Percentiles rank a stretch among this genome's conserved stretches.
phyloP scores from a whole-genome alignment of 1,140 invertebrate genomes.

The Dinoponera quadriceps region DNA sequence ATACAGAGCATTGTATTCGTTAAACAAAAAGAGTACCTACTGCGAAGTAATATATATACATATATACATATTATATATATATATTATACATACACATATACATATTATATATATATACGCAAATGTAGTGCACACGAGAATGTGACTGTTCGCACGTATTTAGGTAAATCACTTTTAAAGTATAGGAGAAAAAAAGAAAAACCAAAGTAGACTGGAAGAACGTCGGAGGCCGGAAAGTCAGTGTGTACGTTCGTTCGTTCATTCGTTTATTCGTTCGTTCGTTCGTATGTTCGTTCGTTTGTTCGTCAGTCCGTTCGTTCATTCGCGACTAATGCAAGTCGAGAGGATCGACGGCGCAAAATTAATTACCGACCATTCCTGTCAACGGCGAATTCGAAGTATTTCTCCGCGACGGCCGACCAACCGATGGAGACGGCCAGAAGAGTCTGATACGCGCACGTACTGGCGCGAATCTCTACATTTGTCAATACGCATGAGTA shows the following conservation, averaged over 20 bases:
- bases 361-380: conserved; percentile 23
- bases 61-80: conserved; percentile 68
- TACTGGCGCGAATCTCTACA: conserved; percentile 9
- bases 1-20: conserved; percentile 85
- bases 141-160: conserved; percentile 76
- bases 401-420: conserved; percentile 16
- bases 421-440: neutral
- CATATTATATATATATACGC: conserved; percentile 76
- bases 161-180: conserved; percentile 79
- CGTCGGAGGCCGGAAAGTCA: conserved; percentile 58
- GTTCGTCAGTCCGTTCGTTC: conserved; percentile 4
- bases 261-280: conserved; percentile 57
- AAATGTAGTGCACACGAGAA: conserved; percentile 74
- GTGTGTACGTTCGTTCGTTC: conserved; percentile 60
- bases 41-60: conserved; percentile 77
- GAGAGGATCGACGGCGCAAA: conserved; percentile 14
- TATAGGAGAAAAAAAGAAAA: conserved; percentile 72
- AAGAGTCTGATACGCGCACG: conserved; percentile 18
- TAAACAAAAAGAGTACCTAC: conserved; percentile 78
- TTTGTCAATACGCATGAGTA: conserved; percentile 11
- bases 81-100: conserved; percentile 66
- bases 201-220: conserved; percentile 70
- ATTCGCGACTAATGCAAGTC: conserved; percentile 8
- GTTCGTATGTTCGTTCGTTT: conserved; percentile 39
- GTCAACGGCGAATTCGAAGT: conserved; percentile 14